Evolutionary conservation across 1,140 invertebrate species (phyloP), one percentile per base, ranked within the genome.

Genomic region (Campoletis sonorensis): DNA sequence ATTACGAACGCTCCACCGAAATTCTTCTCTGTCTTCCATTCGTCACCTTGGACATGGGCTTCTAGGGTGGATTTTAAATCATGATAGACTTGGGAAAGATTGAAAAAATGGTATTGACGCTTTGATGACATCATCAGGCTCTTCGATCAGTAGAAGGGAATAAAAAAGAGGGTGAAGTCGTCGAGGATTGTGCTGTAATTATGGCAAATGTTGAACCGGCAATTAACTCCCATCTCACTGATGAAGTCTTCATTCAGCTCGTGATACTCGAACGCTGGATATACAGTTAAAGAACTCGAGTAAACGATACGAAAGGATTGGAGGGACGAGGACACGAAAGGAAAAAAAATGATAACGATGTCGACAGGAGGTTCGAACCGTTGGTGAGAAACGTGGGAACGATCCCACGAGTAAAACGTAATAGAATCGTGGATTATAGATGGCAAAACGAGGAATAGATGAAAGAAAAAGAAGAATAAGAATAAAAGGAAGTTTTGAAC

Each of bases 1-100:
- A 77, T 81, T 81, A 37, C 68, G 68, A 71, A 71, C 68, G 68
- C 68, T 71, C 33, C 13, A 30, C 68, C 40, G 68, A 45, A 21
- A 33, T 51, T 18, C 45, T 11, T 54, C 18, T 54, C 51, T 1
- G 18, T 11, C 51, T 8, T 11, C n/a, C 16, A n/a, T 21, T 21
- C 49, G 79, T 54, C 45, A 76, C 73, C 68, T 71, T 33, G 68
- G 30, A 71, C 18, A 61, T 61, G 30, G 37, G 45, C 18, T 21
- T 8, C 51, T 5, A 54, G 51, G 18, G 51, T 54, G 16, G 18
- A 54, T 4, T 54, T 54, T 4, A 54, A 54, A 54, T 8, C 18
- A n/a, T 54, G n/a, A 54, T 54, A 54, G 51, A 4, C 16, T 1
- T 1, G 16, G 51, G 18, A n/a, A 21, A 18, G 51, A 54, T 54